These are phyloP conservation scores for Xiphydria camelus DNA, from an alignment of 2,888 invertebrate species.

Conservation along the genomic window DNA sequence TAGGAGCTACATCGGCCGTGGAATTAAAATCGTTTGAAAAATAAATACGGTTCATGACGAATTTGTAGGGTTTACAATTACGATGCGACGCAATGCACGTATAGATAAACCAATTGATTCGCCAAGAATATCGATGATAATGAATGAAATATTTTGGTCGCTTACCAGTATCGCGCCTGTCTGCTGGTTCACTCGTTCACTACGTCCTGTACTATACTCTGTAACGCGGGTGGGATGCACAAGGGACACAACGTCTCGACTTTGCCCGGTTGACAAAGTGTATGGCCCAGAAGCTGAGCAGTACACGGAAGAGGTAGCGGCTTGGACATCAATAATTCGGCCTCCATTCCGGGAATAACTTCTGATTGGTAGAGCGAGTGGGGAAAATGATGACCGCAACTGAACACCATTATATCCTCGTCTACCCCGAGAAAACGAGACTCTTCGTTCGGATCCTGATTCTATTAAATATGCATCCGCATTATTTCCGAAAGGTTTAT, in stretches of 20 bases:
- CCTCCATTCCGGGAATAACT: slow-evolving; percentile 50
- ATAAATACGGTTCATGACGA: too few species aligned
- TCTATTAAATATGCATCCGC: neutral
- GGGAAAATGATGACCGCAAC: slow-evolving; percentile 53
- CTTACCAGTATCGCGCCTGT: neutral
- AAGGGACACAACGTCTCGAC: slow-evolving; percentile 51
- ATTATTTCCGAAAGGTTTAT: neutral
- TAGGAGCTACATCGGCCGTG: too few species aligned
- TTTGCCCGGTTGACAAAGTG: slow-evolving; percentile 38
- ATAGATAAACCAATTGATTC: too few species aligned
- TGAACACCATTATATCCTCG: slow-evolving; percentile 52
- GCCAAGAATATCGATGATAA: too few species aligned
- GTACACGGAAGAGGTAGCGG: slow-evolving; percentile 50
- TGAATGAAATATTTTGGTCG: neutral
- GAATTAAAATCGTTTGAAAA: too few species aligned
- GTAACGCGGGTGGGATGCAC: slow-evolving; percentile 48
- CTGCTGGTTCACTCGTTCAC: slow-evolving; percentile 16
- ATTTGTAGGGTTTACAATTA: too few species aligned
- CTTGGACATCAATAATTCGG: slow-evolving; percentile 45
- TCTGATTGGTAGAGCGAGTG: slow-evolving; percentile 46
- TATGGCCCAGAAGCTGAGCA: slow-evolving; percentile 46
- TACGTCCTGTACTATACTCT: slow-evolving; percentile 35
- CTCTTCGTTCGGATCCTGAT: slow-evolving; percentile 39
- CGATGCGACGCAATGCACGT: too few species aligned
- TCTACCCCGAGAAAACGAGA: slow-evolving; percentile 44